Evolutionary conservation across 23 tunicate genomes (phyloP).

Genomic region (Phallusia fumigata): DNA sequence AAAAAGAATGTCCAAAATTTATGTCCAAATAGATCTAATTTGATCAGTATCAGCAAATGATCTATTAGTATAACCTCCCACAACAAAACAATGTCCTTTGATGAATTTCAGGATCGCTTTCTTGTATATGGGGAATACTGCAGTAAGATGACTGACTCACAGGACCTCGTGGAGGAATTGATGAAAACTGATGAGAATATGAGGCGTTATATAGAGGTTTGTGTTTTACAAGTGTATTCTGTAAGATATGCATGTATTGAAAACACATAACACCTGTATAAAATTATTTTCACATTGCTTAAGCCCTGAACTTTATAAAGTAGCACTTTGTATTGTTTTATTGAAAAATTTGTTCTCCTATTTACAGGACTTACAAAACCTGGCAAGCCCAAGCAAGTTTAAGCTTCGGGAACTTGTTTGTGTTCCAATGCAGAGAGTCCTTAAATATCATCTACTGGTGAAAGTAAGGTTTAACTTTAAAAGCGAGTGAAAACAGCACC

Average conservation of each 20-base stretch:
- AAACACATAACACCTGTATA: too few species aligned
- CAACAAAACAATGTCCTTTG: neutral
- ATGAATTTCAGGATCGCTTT: constrained; percentile 75
- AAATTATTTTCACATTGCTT: too few species aligned
- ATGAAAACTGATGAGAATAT: constrained; percentile 25
- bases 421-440: constrained; percentile 90
- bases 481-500: too few species aligned
- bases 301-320: neutral
- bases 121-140: constrained; percentile 84
- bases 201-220: constrained; percentile 28
- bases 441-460: constrained; percentile 85
- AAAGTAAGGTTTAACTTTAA: constrained; percentile 37
- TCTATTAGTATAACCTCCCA: too few species aligned
- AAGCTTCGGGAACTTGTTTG: constrained; percentile 74
- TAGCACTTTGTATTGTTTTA: neutral
- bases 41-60: too few species aligned
- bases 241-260: too few species aligned
- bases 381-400: constrained; percentile 79
- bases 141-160: constrained; percentile 62
- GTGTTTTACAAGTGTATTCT: too few species aligned
- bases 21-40: too few species aligned
- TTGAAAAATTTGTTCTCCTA: neutral
- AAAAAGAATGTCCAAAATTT: too few species aligned
- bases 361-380: constrained; percentile 62
- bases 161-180: constrained; percentile 53